A percentile compares a stretch with the other conserved stretches of the same genome.
These are phyloP conservation scores for Martes martes DNA, from an alignment of 2,113 vertebrate genomes.

Conservation along the genomic window DNA sequence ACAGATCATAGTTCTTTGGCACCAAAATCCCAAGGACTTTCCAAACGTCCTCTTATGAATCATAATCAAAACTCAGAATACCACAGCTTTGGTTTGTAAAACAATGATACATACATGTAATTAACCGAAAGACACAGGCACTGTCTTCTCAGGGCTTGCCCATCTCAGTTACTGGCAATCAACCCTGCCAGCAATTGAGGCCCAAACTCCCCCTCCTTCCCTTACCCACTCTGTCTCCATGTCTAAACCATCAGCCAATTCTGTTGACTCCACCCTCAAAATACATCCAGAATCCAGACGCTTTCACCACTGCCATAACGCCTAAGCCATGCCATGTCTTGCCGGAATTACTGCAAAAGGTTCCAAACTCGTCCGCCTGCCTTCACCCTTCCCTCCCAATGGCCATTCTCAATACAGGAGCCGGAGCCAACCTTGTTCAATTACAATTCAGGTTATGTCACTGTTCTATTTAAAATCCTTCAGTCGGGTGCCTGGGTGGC, in stretches of 20 bases:
- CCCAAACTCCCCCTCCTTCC: no score
- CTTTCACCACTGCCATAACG: accelerated
- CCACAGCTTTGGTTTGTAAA: constrained; percentile 35
- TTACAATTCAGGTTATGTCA: neutral
- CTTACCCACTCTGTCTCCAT: neutral
- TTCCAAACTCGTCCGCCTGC: neutral
- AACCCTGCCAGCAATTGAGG: neutral
- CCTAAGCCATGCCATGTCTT: neutral
- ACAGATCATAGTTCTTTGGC: neutral
- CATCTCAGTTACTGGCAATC: neutral
- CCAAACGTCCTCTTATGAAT: constrained; percentile 33
- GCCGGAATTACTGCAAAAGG: neutral
- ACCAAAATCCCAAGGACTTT: constrained; percentile 7
- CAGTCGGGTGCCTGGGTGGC: no score
- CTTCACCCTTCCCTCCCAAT: neutral
- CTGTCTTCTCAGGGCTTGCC: neutral
- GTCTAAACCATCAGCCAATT: constrained; percentile 1
- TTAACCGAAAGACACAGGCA: neutral
- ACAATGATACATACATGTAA: neutral
- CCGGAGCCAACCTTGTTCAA: neutral
- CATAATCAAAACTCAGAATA: constrained; percentile 35
- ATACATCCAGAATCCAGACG: neutral
- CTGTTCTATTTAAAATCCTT: neutral
- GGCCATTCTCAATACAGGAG: neutral
- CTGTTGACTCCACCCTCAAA: neutral